Evolutionary conservation across 2,888 invertebrate genomes (phyloP).

Genomic region (Stictocephala bisonia): DNA sequence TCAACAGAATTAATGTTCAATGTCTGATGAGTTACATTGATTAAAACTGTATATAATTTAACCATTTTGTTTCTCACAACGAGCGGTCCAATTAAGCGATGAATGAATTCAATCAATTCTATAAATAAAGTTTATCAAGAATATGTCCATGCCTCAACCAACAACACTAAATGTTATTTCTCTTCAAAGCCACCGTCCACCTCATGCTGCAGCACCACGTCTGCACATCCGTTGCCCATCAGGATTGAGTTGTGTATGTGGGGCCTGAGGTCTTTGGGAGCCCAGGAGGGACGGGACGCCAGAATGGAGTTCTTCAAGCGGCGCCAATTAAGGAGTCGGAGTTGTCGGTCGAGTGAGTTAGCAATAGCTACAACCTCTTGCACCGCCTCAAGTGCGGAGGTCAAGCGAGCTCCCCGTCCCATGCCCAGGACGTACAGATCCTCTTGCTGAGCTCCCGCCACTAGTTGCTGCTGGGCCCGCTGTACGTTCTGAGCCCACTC

Average conservation of each 20-base stretch:
- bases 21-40: too few relatives aligned
- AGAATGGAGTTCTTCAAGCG: not conserved
- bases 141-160: too few relatives aligned
- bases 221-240: not conserved
- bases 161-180: too few relatives aligned
- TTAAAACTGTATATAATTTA: too few relatives aligned
- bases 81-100: too few relatives aligned
- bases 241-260: constrained; percentile 10
- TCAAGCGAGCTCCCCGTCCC: not conserved
- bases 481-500: constrained; percentile 11
- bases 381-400: constrained; percentile 23
- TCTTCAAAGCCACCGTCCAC: too few relatives aligned
- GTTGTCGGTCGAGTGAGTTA: constrained; percentile 8
- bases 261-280: not conserved
- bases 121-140: too few relatives aligned
- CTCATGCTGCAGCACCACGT: not conserved
- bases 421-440: too few relatives aligned
- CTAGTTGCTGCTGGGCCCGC: not conserved
- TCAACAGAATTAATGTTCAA: too few relatives aligned
- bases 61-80: too few relatives aligned
- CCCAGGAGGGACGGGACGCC: not conserved
- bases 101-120: too few relatives aligned
- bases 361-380: constrained; percentile 23
- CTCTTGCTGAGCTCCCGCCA: not conserved
- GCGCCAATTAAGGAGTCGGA: not conserved